A percentile compares a stretch with the other conserved stretches of the same genome.
These are phyloP conservation scores for Zosterops hypoxanthus DNA, from an alignment of 2,113 vertebrate genomes.

Conservation along the genomic window DNA sequence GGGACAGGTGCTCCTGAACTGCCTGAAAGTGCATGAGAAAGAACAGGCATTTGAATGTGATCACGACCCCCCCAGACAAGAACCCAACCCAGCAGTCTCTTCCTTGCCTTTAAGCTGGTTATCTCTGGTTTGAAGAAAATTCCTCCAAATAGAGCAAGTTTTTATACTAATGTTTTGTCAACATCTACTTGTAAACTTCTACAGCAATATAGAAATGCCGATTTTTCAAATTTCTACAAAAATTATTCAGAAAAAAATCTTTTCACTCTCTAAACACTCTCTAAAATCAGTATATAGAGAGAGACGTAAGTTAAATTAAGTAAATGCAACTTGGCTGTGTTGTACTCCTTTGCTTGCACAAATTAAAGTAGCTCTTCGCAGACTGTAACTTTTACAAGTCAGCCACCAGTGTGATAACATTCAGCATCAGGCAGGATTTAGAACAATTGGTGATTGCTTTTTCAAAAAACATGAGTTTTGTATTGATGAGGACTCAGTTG, in stretches of 20 bases:
- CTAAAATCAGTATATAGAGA: not conserved
- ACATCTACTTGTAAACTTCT: not conserved
- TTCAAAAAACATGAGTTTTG: not conserved
- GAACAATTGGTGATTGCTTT: not conserved
- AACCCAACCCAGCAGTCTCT: not conserved
- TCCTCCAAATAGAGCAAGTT: not conserved
- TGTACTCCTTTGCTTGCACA: not conserved
- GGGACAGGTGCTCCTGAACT: not conserved
- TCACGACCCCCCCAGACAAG: not conserved
- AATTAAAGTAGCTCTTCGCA: not conserved
- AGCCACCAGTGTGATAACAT: not conserved
- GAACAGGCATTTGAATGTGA: accelerated
- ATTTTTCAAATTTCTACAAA: not conserved
- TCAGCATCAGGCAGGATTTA: not conserved
- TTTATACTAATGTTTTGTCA: not conserved
- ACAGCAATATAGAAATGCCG: not conserved
- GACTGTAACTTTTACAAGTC: not conserved
- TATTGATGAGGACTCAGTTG: not conserved
- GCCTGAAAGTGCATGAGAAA: accelerated
- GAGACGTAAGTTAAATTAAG: not conserved
- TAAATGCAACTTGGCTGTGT: not conserved
- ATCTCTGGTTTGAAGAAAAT: not conserved
- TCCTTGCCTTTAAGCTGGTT: not conserved
- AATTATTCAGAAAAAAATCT: not conserved
- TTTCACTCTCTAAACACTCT: not conserved